Evolutionary conservation across 1,140 invertebrate genomes (phyloP).

Genomic region (Pollicipes pollicipes): DNA sequence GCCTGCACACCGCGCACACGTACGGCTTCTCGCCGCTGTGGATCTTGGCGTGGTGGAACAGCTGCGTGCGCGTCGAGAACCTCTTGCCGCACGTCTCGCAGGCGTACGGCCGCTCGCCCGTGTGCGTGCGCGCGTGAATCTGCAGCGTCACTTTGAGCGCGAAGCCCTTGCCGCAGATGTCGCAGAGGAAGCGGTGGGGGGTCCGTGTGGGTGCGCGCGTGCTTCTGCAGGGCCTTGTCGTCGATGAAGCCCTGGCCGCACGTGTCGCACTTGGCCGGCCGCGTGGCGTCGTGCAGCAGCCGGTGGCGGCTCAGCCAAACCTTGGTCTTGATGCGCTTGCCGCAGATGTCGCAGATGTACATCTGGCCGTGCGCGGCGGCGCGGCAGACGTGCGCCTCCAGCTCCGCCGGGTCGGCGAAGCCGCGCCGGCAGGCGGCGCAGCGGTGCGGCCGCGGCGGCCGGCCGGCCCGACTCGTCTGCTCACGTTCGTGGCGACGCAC

Average conservation of each 20-base stretch:
- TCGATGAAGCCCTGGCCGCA: background rate
- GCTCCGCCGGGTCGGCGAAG: background rate
- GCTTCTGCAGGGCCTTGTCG: background rate
- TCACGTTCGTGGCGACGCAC: background rate
- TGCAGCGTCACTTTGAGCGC: background rate
- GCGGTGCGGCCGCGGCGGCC: no score
- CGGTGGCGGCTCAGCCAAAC: background rate
- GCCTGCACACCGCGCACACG: conserved; percentile 49
- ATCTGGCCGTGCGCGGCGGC: no score
- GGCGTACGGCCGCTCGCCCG: conserved; percentile 81
- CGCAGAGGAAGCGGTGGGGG: background rate
- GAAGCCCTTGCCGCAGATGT: background rate
- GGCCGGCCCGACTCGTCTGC: background rate
- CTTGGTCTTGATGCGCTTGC: background rate
- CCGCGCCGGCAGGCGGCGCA: background rate
- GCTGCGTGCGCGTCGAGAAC: conserved; percentile 83
- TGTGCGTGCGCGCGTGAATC: conserved; percentile 75
- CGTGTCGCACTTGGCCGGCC: background rate
- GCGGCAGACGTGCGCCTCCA: background rate
- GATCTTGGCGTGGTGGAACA: conserved; percentile 75
- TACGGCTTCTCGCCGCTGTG: conserved; percentile 82
- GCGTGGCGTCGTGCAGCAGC: background rate
- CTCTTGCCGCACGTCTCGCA: conserved; percentile 72
- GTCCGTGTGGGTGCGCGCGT: background rate
- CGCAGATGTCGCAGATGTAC: background rate